Evolutionary conservation across 92 coral and sea anemone genomes (phyloP).

Genomic region (Pocillopora meandrina): DNA sequence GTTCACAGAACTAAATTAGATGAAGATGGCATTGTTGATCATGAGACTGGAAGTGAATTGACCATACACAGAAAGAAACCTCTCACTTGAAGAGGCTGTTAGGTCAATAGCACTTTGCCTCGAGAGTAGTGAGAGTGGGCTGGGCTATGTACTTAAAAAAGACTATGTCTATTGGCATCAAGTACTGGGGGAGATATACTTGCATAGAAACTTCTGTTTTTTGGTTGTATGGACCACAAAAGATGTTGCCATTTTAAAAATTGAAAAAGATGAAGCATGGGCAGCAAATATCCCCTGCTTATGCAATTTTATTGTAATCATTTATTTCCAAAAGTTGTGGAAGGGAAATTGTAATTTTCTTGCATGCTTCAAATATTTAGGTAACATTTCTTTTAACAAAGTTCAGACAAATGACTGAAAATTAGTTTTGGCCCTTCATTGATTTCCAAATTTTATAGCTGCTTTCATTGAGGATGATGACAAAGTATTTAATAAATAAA

Average conservation of each 20-base stretch:
- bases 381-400: no score
- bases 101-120: conserved; percentile 36
- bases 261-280: conserved; percentile 53
- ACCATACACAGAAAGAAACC: neutral
- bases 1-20: neutral
- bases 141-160: conserved; percentile 6
- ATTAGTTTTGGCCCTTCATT: no score
- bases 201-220: conserved; percentile 31
- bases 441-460: no score
- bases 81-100: conserved; percentile 47
- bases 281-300: conserved; percentile 29
- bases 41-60: neutral
- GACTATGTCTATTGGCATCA: conserved; percentile 66
- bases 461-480: no score
- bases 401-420: no score
- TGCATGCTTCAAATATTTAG: no score
- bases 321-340: conserved; percentile 48
- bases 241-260: conserved; percentile 24
- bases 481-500: no score
- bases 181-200: conserved; percentile 52
- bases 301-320: conserved; percentile 52
- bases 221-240: conserved; percentile 57
- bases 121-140: conserved; percentile 30
- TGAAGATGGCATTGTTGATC: neutral
- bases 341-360: conserved; percentile 46